These are phyloP conservation scores for Oligia strigilis DNA, from an alignment of 2,888 invertebrate genomes.

Conservation along the genomic window DNA sequence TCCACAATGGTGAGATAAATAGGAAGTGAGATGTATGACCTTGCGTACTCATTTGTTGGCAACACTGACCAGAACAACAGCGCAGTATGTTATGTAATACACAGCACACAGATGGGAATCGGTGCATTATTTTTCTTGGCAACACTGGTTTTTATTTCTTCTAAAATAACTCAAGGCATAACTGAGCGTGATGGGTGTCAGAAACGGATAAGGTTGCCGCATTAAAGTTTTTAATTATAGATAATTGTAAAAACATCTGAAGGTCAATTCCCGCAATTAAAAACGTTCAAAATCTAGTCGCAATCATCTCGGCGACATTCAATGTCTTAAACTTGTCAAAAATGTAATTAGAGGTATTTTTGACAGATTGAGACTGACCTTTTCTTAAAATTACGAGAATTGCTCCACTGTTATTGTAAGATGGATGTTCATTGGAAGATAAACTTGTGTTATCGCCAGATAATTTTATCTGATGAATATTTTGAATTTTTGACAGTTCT, in stretches of 20 bases:
- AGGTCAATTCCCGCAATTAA: background rate
- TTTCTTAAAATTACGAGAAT: too few species aligned
- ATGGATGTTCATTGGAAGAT: background rate
- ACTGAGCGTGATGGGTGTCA: background rate
- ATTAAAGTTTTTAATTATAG: background rate
- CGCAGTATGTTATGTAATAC: slow-evolving; percentile 39
- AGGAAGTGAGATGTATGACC: slow-evolving; percentile 57
- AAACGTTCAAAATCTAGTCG: background rate
- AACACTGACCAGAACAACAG: slow-evolving; percentile 55
- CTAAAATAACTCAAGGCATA: slow-evolving; percentile 19
- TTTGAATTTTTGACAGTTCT: too few species aligned
- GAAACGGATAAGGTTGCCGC: background rate
- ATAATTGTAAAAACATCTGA: background rate
- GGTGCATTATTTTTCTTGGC: slow-evolving; percentile 52
- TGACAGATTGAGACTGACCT: too few species aligned
- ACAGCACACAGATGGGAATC: slow-evolving; percentile 25
- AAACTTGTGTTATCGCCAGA: background rate
- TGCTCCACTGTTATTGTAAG: background rate
- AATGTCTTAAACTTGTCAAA: too few species aligned
- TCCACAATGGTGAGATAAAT: slow-evolving; percentile 56
- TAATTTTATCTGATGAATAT: too few species aligned
- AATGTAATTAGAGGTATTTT: too few species aligned
- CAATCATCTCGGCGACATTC: background rate
- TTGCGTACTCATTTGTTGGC: slow-evolving; percentile 53
- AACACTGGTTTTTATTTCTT: slow-evolving; percentile 31